Evolutionary conservation across 2,113 vertebrate genomes (phyloP).

Genomic region (Coptodon bakossiorum): DNA sequence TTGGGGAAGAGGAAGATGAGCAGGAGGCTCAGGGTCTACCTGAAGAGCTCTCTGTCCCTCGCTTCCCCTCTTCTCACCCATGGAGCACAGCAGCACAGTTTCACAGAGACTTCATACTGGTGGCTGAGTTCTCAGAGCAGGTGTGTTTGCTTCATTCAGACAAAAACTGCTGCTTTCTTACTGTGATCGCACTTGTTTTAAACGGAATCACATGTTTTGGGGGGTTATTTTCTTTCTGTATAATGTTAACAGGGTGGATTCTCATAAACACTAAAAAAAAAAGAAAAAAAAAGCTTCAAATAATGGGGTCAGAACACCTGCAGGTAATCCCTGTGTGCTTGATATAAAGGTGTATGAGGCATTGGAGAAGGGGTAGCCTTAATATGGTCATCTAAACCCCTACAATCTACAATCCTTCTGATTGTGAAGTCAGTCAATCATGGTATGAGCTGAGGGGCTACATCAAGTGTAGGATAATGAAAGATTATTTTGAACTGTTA

Average conservation of each 20-base stretch:
- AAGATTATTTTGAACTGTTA: background rate
- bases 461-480: background rate
- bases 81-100: constrained; percentile 84
- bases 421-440: background rate
- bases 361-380: background rate
- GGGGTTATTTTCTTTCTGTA: background rate
- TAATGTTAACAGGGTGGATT: background rate
- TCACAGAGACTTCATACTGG: constrained; percentile 87
- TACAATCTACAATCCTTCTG: background rate
- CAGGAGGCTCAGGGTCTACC: constrained; percentile 69
- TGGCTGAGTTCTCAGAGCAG: constrained; percentile 94
- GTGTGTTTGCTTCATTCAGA: constrained; percentile 35
- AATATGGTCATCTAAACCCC: background rate
- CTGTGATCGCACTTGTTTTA: background rate
- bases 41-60: constrained; percentile 84
- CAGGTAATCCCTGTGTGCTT: background rate
- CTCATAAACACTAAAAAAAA: background rate
- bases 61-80: constrained; percentile 73
- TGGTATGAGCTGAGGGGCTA: background rate
- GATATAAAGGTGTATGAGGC: background rate
- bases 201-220: background rate
- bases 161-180: background rate
- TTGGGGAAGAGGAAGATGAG: constrained; percentile 65
- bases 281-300: fast-evolving
- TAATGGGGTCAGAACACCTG: background rate